A percentile compares a stretch with the other conserved stretches of the same genome.
Evolutionary conservation across 2,797 vertebrate species (phyloP).

Genomic region (Aselliscus stoliczkanus): DNA sequence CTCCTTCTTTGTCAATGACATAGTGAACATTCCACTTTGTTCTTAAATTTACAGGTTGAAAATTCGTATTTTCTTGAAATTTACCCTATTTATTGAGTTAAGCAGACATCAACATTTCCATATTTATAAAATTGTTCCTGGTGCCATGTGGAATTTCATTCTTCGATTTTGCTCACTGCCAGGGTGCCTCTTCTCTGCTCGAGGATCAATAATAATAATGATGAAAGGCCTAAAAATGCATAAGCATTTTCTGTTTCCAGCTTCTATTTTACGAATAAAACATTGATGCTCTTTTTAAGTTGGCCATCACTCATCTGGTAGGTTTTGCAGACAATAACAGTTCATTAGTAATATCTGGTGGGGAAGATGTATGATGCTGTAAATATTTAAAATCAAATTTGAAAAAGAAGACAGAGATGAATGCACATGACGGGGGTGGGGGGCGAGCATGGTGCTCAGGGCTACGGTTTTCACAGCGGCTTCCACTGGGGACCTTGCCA

Average conservation of each 20-base stretch:
- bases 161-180: conserved; percentile 71
- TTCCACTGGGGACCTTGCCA: conserved; percentile 45
- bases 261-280: conserved; percentile 99
- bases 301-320: conserved; percentile 95
- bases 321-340: conserved; percentile 97
- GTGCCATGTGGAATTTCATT: conserved; percentile 43
- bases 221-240: conserved; percentile 27
- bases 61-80: background rate
- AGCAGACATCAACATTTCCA: background rate
- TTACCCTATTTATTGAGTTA: conserved; percentile 54
- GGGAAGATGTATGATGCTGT: conserved; percentile 98
- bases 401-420: conserved; percentile 99
- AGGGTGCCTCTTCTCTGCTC: conserved; percentile 58
- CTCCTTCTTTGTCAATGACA: background rate
- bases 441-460: conserved; percentile 81
- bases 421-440: conserved; percentile 83
- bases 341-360: conserved; percentile 98
- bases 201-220: conserved; percentile 77
- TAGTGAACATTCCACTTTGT: background rate
- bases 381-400: conserved; percentile 99
- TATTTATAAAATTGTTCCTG: conserved; percentile 69
- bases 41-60: conserved; percentile 47
- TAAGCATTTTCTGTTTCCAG: conserved; percentile 79
- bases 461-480: conserved; percentile 78
- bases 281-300: conserved; percentile 98